A percentile compares a stretch with the other conserved stretches of the same genome.
These are phyloP conservation scores for Enteromius trimaculatus DNA, from an alignment of 2,797 vertebrate genomes.

Conservation along the genomic window DNA sequence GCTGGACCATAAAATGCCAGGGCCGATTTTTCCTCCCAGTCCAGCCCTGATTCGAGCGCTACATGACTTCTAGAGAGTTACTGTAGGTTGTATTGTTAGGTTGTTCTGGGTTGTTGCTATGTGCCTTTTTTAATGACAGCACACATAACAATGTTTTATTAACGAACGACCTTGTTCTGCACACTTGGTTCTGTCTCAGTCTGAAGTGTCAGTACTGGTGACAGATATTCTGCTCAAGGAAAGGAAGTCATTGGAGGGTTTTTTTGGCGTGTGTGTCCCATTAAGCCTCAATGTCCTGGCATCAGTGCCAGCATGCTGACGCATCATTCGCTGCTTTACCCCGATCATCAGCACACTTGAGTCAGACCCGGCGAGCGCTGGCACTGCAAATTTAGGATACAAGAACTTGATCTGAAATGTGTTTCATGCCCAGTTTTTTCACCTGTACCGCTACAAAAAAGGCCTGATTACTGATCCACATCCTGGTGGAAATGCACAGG, in stretches of 20 bases:
- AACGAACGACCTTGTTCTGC: neutral
- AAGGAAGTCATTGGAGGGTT: neutral
- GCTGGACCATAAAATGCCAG: too few relatives aligned
- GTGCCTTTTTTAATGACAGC: neutral
- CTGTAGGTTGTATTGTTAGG: too few relatives aligned
- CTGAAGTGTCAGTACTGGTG: neutral
- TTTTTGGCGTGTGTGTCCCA: neutral
- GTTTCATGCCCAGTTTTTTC: neutral
- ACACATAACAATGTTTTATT: neutral
- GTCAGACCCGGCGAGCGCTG: neutral
- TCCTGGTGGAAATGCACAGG: neutral
- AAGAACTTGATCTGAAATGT: neutral
- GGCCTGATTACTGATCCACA: neutral
- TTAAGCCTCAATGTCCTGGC: conserved; percentile 7
- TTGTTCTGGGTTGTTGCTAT: too few relatives aligned
- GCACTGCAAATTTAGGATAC: conserved; percentile 4
- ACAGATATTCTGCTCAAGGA: neutral
- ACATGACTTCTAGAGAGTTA: too few relatives aligned
- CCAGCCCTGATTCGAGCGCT: too few relatives aligned
- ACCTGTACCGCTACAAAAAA: neutral
- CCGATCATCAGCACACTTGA: neutral
- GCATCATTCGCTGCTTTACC: neutral
- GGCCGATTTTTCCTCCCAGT: too few relatives aligned
- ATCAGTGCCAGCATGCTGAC: conserved; percentile 6
- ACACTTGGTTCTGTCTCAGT: neutral